These are phyloP conservation scores for Polia nebulosa DNA, from an alignment of 2,888 invertebrate species.

Conservation along the genomic window DNA sequence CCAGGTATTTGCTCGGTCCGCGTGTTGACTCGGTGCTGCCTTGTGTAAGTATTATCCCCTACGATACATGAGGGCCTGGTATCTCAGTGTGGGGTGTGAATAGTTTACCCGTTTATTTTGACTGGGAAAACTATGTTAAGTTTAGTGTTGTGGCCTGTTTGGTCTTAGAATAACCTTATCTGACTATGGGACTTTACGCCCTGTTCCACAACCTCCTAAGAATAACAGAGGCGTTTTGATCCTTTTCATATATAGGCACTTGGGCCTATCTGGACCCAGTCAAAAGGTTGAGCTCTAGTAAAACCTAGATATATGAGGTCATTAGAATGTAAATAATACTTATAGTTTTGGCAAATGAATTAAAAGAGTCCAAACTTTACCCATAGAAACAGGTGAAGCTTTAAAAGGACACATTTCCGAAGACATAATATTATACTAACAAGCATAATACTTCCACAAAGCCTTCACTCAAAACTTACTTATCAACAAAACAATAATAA, in stretches of 20 bases:
- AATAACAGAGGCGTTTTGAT: no score
- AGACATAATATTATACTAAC: background rate
- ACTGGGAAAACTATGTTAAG: background rate
- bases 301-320: no score
- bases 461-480: background rate
- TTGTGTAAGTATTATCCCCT: conserved; percentile 35
- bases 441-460: background rate
- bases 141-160: background rate
- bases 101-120: conserved; percentile 1
- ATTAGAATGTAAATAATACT: no score
- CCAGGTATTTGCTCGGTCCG: conserved; percentile 32
- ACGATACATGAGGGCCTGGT: conserved; percentile 32
- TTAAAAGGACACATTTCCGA: background rate
- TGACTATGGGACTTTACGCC: no score
- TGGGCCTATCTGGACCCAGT: no score
- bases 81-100: background rate
- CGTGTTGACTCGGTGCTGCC: conserved; percentile 16
- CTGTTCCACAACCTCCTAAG: no score
- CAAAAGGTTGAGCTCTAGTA: no score
- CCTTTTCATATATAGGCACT: no score
- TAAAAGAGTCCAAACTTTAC: no score
- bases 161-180: no score
- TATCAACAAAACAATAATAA: background rate
- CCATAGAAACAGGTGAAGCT: no score
- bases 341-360: no score